Conservation (phyloP, 2,888 invertebrate genomes). For the Rhabditophanes sp. region DNA sequence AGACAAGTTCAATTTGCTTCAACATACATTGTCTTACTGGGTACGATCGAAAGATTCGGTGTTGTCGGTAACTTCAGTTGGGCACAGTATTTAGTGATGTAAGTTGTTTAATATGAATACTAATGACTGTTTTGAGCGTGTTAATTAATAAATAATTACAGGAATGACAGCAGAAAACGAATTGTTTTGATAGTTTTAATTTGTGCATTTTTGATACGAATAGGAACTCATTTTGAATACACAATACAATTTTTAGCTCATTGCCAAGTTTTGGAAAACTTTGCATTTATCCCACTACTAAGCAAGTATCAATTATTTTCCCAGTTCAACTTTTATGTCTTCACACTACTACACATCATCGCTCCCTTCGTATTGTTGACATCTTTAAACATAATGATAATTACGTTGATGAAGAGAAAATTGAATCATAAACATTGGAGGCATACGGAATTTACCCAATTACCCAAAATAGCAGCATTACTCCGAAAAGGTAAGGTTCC, state of each 20-base stretch:
- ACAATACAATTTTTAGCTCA: slow-evolving; percentile 19
- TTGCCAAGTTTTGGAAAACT: slow-evolving; percentile 24
- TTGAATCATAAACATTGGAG: slow-evolving; percentile 5
- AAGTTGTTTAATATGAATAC: no score
- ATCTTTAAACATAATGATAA: slow-evolving; percentile 26
- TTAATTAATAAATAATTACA: no score
- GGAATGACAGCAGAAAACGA: no score
- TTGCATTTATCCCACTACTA: slow-evolving; percentile 22
- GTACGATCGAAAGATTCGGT: slow-evolving; percentile 30
- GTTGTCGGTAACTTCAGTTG: slow-evolving; percentile 24
- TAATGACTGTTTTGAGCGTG: slow-evolving; percentile 8
- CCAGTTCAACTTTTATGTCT: slow-evolving; percentile 32
- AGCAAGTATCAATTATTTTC: slow-evolving; percentile 20
- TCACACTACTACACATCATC: slow-evolving; percentile 24
- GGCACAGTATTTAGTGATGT: slow-evolving; percentile 23
- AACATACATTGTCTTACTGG: slow-evolving; percentile 32
- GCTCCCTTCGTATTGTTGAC: slow-evolving; percentile 25
- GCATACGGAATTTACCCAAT: slow-evolving; percentile 12
- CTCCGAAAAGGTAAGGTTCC: slow-evolving; percentile 18
- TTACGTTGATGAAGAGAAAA: slow-evolving; percentile 20
- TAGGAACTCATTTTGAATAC: slow-evolving; percentile 33
- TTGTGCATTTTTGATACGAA: slow-evolving; percentile 17
- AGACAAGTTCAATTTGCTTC: slow-evolving; percentile 33
- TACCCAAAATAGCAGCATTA: slow-evolving; percentile 26
- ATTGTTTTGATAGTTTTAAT: no score